Conservation (phyloP, 2,888 invertebrate species). For the Tetragonula carbonaria region DNA sequence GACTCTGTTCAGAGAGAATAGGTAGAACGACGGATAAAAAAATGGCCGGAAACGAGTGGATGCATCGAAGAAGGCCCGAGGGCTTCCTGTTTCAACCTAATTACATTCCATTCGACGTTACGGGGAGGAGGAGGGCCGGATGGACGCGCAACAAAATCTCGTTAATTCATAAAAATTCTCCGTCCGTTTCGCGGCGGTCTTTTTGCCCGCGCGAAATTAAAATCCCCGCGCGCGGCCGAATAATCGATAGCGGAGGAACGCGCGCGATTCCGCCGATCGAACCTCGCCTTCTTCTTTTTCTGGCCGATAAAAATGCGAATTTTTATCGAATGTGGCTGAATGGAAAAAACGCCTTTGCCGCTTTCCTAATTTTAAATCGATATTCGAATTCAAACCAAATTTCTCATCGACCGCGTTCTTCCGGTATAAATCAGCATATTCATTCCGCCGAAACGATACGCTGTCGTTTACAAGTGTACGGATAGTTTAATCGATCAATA, state of each 20-base stretch:
- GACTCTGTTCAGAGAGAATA: not conserved
- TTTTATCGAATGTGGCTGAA: not conserved
- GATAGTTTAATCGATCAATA: not conserved
- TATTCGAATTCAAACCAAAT: not conserved
- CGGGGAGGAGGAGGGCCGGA: not conserved
- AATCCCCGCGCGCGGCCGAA: slow-evolving; percentile 46
- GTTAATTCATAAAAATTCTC: slow-evolving; percentile 68
- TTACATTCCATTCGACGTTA: slow-evolving; percentile 62
- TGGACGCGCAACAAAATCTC: slow-evolving; percentile 59
- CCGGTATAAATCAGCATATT: not conserved
- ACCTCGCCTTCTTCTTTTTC: not conserved
- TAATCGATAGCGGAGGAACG: slow-evolving; percentile 50
- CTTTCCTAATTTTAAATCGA: not conserved
- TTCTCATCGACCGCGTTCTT: not conserved
- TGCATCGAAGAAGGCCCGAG: slow-evolving; percentile 41
- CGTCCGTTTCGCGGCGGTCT: slow-evolving; percentile 41
- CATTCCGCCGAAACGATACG: not conserved
- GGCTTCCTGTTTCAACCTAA: slow-evolving; percentile 62
- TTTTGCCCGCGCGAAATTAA: slow-evolving; percentile 64
- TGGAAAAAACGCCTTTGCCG: not conserved
- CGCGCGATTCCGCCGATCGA: slow-evolving; percentile 31
- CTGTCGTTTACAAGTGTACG: not conserved
- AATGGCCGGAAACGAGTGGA: slow-evolving; percentile 24
- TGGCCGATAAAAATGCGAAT: not conserved
- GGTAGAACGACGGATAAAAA: not conserved